Evolutionary conservation across 2,797 vertebrate species (phyloP).

Genomic region (Varecia variegata): DNA sequence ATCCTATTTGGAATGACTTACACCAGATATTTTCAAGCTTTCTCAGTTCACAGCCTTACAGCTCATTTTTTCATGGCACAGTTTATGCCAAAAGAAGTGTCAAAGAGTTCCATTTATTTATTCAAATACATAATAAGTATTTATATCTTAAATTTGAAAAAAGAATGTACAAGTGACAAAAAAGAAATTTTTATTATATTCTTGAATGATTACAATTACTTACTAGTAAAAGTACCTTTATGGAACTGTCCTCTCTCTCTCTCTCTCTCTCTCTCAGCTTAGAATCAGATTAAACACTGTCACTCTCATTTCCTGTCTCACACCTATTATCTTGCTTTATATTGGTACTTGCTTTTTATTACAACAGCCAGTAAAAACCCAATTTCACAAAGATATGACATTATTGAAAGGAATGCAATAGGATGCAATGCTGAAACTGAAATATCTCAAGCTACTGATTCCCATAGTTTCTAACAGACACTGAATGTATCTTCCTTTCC

Average conservation of each 20-base stretch:
- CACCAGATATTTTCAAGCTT: neutral
- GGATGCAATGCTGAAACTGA: neutral
- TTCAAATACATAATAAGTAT: neutral
- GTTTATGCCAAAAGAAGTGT: neutral
- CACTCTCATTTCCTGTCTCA: neutral
- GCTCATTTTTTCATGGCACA: neutral
- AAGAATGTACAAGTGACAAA: neutral
- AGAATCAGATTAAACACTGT: neutral
- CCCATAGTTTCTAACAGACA: neutral
- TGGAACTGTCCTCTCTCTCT: accelerated
- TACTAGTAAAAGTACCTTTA: neutral
- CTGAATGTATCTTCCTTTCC: neutral
- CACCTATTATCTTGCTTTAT: neutral
- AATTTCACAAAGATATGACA: neutral
- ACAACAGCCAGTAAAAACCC: neutral
- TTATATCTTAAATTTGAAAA: neutral
- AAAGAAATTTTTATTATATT: neutral
- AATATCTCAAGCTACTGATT: neutral
- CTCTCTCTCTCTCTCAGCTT: neutral
- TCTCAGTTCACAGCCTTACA: neutral
- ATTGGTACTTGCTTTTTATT: neutral
- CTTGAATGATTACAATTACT: neutral
- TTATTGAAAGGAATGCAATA: neutral
- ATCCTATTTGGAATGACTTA: neutral
- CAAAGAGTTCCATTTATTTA: neutral